These are phyloP conservation scores for Aphidius ervi DNA, from an alignment of 1,140 invertebrate species.

Conservation along the genomic window DNA sequence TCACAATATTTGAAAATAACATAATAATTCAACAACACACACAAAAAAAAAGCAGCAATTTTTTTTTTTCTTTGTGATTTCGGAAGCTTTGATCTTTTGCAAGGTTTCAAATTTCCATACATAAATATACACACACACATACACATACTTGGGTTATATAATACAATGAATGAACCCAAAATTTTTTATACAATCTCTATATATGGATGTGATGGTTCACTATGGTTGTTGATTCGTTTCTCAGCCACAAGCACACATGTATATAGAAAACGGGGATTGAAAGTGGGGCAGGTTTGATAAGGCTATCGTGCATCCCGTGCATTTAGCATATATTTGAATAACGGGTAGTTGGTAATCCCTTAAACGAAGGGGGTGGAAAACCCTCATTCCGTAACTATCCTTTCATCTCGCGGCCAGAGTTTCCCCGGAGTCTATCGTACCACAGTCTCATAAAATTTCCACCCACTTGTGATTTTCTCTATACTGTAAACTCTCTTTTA, in stretches of 20 bases:
- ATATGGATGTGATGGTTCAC: background rate
- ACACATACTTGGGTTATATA: too few species aligned
- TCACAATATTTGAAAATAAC: too few species aligned
- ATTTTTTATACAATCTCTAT: background rate
- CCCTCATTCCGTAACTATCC: constrained; percentile 52
- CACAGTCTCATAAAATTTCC: background rate
- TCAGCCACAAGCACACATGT: background rate
- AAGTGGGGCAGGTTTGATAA: constrained; percentile 46
- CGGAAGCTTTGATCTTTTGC: too few species aligned
- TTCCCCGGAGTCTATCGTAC: constrained; percentile 34
- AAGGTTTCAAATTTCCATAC: too few species aligned
- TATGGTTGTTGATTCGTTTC: too few species aligned
- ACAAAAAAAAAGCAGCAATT: too few species aligned
- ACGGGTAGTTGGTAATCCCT: constrained; percentile 53
- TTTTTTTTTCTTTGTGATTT: too few species aligned
- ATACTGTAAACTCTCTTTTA: background rate
- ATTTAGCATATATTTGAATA: constrained; percentile 57
- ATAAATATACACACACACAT: too few species aligned
- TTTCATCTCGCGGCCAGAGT: constrained; percentile 47
- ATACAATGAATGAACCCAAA: too few species aligned
- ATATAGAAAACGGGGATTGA: background rate
- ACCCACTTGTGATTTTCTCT: background rate
- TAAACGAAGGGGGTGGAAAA: constrained; percentile 42
- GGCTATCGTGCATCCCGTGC: constrained; percentile 50
- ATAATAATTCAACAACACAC: too few species aligned